Evolutionary conservation across 2,113 vertebrate genomes (phyloP).

Genomic region (Leptobrachium leishanense): DNA sequence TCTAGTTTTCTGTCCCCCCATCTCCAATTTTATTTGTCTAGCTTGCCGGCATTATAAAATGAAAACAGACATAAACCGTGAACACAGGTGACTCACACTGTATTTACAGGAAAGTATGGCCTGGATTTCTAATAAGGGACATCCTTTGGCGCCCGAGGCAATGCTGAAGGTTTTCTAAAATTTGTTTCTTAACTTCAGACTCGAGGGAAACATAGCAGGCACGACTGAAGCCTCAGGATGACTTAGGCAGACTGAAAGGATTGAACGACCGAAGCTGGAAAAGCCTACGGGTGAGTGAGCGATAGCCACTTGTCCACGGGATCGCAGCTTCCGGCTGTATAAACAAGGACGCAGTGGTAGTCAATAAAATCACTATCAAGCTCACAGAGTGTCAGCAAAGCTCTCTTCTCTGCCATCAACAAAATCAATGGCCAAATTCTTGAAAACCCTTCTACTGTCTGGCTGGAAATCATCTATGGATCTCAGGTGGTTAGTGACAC

Average conservation of each 20-base stretch:
- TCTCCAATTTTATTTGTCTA: too few species aligned
- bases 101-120: conserved; percentile 11
- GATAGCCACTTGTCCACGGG: conserved; percentile 60
- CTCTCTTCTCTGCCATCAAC: conserved; percentile 59
- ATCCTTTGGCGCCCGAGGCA: conserved; percentile 21
- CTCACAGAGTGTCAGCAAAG: conserved; percentile 56
- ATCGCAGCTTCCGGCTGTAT: conserved; percentile 59
- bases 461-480: conserved; percentile 23
- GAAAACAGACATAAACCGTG: background rate
- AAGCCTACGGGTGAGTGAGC: conserved; percentile 55
- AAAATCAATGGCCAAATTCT: conserved; percentile 60
- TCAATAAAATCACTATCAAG: conserved; percentile 69
- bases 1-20: too few species aligned
- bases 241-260: conserved; percentile 29
- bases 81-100: background rate
- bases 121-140: background rate
- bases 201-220: conserved; percentile 7
- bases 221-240: conserved; percentile 6
- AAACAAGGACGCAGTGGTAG: conserved; percentile 68
- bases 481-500: too few species aligned
- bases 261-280: conserved; percentile 48
- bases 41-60: too few species aligned
- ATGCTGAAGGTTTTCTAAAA: conserved; percentile 23
- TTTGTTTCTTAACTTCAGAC: conserved; percentile 9
- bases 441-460: conserved; percentile 57